These are phyloP conservation scores for Megathymus violae DNA, from an alignment of 1,140 invertebrate species.

Conservation along the genomic window DNA sequence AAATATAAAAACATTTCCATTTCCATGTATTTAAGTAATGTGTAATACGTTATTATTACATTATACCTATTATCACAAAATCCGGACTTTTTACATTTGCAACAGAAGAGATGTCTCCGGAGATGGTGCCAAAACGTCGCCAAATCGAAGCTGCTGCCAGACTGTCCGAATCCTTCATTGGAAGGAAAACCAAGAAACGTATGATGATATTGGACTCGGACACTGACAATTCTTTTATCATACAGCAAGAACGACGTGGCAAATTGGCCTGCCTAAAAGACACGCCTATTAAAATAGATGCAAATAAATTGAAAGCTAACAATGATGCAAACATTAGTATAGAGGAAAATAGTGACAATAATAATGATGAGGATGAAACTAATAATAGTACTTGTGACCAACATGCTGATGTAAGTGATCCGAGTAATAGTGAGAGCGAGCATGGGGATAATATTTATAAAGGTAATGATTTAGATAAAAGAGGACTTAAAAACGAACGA, in stretches of 20 bases:
- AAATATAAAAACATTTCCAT: too few relatives aligned
- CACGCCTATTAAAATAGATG: conserved; percentile 62
- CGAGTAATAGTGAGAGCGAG: conserved; percentile 19
- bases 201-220: conserved; percentile 67
- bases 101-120: conserved; percentile 58
- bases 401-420: conserved; percentile 25
- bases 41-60: too few relatives aligned
- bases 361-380: conserved; percentile 34
- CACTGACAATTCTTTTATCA: conserved; percentile 69
- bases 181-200: conserved; percentile 61
- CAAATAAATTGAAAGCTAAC: conserved; percentile 17
- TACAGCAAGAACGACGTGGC: conserved; percentile 58
- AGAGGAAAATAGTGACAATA: conserved; percentile 41
- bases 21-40: conserved; percentile 1
- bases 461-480: conserved; percentile 25
- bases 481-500: neutral
- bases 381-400: conserved; percentile 32
- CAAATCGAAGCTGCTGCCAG: conserved; percentile 36
- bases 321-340: conserved; percentile 42
- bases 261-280: conserved; percentile 65
- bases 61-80: too few relatives aligned
- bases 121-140: conserved; percentile 57
- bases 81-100: neutral
- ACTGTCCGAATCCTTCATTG: conserved; percentile 52
- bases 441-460: conserved; percentile 25